Evolutionary conservation across 1,140 invertebrate species (phyloP), one percentile per base, ranked within the genome.

Genomic region (Bombus pascuorum): DNA sequence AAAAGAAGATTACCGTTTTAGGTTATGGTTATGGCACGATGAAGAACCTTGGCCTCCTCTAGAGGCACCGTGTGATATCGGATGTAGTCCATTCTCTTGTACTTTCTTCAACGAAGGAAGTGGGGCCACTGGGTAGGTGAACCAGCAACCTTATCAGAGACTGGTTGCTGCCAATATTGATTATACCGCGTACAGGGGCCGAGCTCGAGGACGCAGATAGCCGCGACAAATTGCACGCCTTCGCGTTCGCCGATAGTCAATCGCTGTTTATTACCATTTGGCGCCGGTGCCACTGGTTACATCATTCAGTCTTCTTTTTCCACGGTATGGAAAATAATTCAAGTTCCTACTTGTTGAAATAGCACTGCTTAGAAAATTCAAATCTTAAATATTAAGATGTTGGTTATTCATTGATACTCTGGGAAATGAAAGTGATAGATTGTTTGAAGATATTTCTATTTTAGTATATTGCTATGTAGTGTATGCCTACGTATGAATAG

Each of bases 211-310:
- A 71, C 73, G 53, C 62, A 72, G 87, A 91, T 90, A 89, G 71
- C 80, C 74, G 39, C 79, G 83, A 92, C 90, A 92, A 92, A 93
- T 91, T 93, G 88, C 86, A 82, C 75, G 84, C 81, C 73, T 85
- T 83, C 75, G 81, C 72, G 77, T 75, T 73, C 71, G 37, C 81
- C 47, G 91, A 90, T 90, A 92, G 70, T 37, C 77, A 81, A 87
- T 89, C 85, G 80, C 68, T 74, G 81, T 66, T 86, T 89, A 89
- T 89, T 89, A 75, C 80, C 75, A 62, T 86, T 89, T 86, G 89
- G 89, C 90, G 92, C 92, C 90, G 84, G 76, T 87, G 85, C 85
- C 83, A 88, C 84, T 66, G 81, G 39, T 86, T 47, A 83, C 66
- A 76, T 86, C 73, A 77, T 34, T 70, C 18, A 12, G 3, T 44